Conservation (phyloP, 1,140 invertebrate species). For the Saccostrea cuccullata region DNA sequence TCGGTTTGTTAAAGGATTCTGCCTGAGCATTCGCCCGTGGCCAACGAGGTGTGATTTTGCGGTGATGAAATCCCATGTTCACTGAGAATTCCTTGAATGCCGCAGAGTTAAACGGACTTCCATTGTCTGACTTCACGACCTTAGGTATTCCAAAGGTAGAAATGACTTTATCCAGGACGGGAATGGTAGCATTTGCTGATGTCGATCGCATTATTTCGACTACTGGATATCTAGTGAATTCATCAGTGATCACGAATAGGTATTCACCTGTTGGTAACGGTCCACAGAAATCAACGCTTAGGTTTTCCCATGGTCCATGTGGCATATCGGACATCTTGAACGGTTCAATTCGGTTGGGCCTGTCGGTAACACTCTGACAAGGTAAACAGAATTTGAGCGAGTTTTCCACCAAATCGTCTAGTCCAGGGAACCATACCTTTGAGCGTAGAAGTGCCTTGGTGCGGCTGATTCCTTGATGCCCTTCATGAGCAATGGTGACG, state of each 20-base stretch:
- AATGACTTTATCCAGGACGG: constrained; percentile 51
- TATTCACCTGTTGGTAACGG: constrained; percentile 66
- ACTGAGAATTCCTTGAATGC: constrained; percentile 47
- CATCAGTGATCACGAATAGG: constrained; percentile 67
- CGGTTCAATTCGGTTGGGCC: constrained; percentile 40
- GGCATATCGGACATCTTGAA: constrained; percentile 51
- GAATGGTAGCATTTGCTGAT: constrained; percentile 58
- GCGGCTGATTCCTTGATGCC: constrained; percentile 53
- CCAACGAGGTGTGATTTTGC: constrained; percentile 58
- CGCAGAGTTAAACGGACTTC: constrained; percentile 58
- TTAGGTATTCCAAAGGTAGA: constrained; percentile 48
- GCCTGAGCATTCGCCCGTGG: constrained; percentile 62
- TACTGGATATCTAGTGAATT: constrained; percentile 69
- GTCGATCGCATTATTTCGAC: constrained; percentile 59
- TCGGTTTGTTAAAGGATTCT: constrained; percentile 59
- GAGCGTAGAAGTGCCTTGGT: constrained; percentile 50
- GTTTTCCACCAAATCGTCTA: constrained; percentile 49
- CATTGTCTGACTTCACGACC: constrained; percentile 59
- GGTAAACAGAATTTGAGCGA: constrained; percentile 47
- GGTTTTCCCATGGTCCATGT: constrained; percentile 61
- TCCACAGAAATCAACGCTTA: constrained; percentile 70
- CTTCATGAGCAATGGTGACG: constrained; percentile 53
- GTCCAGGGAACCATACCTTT: constrained; percentile 57
- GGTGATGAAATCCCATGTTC: constrained; percentile 52
- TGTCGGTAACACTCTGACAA: constrained; percentile 44